Percentiles rank a stretch among this genome's conserved stretches.
These are phyloP conservation scores for Oncorhynchus tshawytscha DNA, from an alignment of 2,113 vertebrate species.

Conservation along the genomic window DNA sequence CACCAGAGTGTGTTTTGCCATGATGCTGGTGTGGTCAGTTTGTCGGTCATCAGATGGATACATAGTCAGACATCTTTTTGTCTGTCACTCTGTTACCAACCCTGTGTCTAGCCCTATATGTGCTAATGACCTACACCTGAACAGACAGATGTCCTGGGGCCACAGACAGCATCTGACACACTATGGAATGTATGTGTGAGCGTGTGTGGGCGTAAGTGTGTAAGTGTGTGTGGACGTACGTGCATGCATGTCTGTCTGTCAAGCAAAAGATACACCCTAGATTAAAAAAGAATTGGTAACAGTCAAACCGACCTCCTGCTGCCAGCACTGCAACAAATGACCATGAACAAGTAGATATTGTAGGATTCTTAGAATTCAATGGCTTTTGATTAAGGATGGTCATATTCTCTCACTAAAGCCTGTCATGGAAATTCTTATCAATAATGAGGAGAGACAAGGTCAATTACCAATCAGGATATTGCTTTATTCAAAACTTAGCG, in stretches of 20 bases:
- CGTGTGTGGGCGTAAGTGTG: neutral
- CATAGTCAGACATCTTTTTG: conserved; percentile 24
- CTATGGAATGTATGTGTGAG: neutral
- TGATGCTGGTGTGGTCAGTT: neutral
- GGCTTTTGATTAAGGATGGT: neutral
- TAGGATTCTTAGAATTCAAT: neutral
- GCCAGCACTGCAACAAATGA: too few species aligned
- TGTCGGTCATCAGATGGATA: conserved; percentile 47
- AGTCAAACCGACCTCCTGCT: neutral
- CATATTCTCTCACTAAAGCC: conserved; percentile 9
- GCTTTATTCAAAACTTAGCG: too few species aligned
- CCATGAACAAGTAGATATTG: neutral
- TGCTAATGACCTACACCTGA: neutral
- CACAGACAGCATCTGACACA: neutral
- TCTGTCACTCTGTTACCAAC: conserved; percentile 38
- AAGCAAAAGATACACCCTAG: too few species aligned
- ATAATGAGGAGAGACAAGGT: too few species aligned
- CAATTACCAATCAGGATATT: too few species aligned
- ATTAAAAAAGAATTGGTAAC: too few species aligned
- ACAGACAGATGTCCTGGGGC: neutral
- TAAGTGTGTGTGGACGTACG: neutral
- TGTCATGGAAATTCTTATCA: too few species aligned
- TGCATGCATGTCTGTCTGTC: too few species aligned
- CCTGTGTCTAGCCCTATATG: conserved; percentile 4
- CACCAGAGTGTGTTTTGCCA: conserved; percentile 16